Conservation (phyloP, 2,888 invertebrate species). For the Drepanosiphum platanoidis region DNA sequence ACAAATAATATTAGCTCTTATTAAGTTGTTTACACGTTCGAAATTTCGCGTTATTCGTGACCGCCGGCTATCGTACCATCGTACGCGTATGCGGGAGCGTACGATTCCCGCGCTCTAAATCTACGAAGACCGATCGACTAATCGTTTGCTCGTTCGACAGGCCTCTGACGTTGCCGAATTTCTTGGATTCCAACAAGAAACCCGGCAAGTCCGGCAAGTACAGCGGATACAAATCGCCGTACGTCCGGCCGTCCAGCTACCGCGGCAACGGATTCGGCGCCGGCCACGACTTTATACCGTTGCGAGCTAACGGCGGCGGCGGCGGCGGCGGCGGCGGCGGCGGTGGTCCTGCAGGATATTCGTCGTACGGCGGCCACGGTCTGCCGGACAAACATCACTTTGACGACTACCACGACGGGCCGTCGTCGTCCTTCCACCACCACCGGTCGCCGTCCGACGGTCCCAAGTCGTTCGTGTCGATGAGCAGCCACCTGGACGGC, state of each 20-base stretch:
- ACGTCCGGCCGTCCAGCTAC: background rate
- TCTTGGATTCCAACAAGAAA: conserved; percentile 31
- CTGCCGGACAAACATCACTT: background rate
- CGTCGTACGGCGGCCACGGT: conserved; percentile 63
- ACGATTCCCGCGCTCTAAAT: too few species aligned
- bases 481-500: conserved; percentile 28
- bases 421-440: background rate
- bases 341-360: conserved; percentile 64
- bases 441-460: background rate
- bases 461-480: conserved; percentile 49
- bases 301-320: conserved; percentile 1
- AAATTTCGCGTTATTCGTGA: background rate
- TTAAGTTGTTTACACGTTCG: too few species aligned
- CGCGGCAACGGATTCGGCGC: background rate
- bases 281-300: conserved; percentile 24
- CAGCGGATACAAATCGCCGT: background rate
- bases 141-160: background rate
- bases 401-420: conserved; percentile 28
- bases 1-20: too few species aligned
- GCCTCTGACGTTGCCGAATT: conserved; percentile 48
- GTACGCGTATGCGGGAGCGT: background rate
- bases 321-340: conserved; percentile 64
- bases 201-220: conserved; percentile 4
- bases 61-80: background rate
- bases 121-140: background rate